Base-by-base conservation (phyloP, 37 sponge, comb jelly and placozoan genomes). In the Axinella damicornis region DNA sequence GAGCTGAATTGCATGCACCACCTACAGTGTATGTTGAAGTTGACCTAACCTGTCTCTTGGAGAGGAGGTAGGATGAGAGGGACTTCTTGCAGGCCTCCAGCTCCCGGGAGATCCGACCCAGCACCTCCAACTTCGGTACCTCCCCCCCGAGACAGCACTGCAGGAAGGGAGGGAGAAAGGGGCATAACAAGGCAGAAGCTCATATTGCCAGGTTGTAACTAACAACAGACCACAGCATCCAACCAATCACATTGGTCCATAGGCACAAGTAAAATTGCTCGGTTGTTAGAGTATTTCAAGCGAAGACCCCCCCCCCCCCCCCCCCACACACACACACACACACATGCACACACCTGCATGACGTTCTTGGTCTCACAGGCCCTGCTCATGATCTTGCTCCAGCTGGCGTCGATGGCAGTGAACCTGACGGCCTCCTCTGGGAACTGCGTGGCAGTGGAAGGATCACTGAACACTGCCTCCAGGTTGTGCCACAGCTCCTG, bases 401-500 rank as follows among this genome's bases (percentile, higher is more conserved):
- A 97, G 31, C 54, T 76, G 37, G 31, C 78, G 80, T 89, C 84
- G 37, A 92, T 76, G 35, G 85, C 36, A 5, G 82, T 65, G 57
- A 97, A 97, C 71, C 65, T 66, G 22, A 85, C 79, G n/a, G 87
- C 77, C 68, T 97, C 95, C 35, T 87, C 81, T 22, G 82, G 79
- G 62, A 97, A 89, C n/a, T 92, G 90, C 83, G 82, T 31, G 5
- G 62, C 78, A 20, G 86, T 69, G 20, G 54, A 19, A 0, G 87
- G 66, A 64, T 77, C 84, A 62, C 57, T 85, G 67, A 94, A 94
- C 27, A 97, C 93, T 28, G 97, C 77, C 58, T 97, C 95, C 9
- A 97, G 71, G 62, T 87, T 88, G 32, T 84, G 80, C 97, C 97
- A 97, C 60, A 89, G 74, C 62, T 92, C 80, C 68, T 97, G 97